Evolutionary conservation across 2,797 vertebrate species (phyloP).

Genomic region (Dendrocincla tyrannina): DNA sequence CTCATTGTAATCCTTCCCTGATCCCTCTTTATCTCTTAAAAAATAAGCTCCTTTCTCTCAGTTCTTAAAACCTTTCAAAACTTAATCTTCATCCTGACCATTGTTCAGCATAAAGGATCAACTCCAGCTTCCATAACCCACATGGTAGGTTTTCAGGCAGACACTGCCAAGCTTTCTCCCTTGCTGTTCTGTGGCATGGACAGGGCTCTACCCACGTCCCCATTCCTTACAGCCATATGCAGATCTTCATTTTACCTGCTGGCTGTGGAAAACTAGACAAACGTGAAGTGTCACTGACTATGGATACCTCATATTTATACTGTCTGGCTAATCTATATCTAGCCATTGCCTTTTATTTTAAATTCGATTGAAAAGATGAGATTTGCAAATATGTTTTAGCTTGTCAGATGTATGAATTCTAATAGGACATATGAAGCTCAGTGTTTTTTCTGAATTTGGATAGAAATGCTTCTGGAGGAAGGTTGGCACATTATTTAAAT

Average conservation of each 20-base stretch:
- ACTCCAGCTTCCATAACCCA: neutral
- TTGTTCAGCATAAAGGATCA: neutral
- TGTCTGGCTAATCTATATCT: neutral
- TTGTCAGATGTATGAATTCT: neutral
- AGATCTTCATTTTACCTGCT: neutral
- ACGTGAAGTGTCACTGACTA: neutral
- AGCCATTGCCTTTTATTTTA: neutral
- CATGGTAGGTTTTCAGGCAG: neutral
- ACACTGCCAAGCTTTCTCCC: neutral
- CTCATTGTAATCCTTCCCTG: neutral
- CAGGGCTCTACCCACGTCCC: neutral
- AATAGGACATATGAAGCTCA: neutral
- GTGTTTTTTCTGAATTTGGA: neutral
- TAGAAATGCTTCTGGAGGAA: neutral
- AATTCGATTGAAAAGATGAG: neutral
- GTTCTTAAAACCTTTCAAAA: neutral
- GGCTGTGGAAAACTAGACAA: neutral
- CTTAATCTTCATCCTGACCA: neutral
- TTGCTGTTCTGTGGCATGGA: fast-evolving
- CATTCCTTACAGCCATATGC: neutral
- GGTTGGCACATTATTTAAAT: neutral
- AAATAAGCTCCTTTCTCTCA: neutral
- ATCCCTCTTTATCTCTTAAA: neutral
- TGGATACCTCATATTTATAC: neutral
- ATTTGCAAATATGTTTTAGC: neutral